These are phyloP conservation scores for Ligdia adustata DNA, from an alignment of 2,888 invertebrate species.

Conservation along the genomic window DNA sequence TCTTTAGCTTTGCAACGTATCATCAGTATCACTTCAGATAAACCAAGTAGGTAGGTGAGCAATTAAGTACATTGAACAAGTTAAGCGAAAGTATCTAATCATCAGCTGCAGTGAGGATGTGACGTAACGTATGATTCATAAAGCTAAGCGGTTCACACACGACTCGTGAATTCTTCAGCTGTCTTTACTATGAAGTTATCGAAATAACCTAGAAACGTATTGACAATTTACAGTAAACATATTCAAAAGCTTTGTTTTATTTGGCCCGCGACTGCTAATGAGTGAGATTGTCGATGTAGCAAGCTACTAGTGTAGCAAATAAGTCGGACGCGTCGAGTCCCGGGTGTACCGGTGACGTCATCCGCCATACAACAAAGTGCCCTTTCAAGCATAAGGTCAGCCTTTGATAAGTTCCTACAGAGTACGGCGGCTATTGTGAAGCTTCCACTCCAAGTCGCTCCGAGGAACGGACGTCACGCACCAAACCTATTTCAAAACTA, in stretches of 20 bases:
- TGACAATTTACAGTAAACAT: conserved; percentile 10
- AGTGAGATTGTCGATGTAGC: background rate
- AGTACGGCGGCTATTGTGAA: conserved; percentile 25
- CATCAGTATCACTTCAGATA: too few species aligned
- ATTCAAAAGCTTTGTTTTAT: conserved; percentile 6
- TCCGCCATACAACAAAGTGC: conserved; percentile 32
- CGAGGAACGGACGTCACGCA: conserved; percentile 12
- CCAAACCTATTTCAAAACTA: conserved; percentile 2
- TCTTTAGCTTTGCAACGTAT: too few species aligned
- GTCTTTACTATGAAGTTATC: background rate
- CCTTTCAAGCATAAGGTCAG: conserved; percentile 34
- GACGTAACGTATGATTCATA: conserved; percentile 5
- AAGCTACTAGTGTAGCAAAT: background rate
- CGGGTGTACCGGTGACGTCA: conserved; percentile 31
- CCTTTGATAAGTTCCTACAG: conserved; percentile 34
- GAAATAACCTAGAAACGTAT: conserved; percentile 8
- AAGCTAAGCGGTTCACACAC: too few species aligned
- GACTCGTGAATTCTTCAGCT: conserved; percentile 2
- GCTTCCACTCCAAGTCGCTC: conserved; percentile 26
- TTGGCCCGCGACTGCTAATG: conserved; percentile 4
- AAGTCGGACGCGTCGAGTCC: conserved; percentile 4
- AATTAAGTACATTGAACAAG: too few species aligned
- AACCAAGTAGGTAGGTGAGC: background rate
- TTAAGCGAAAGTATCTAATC: too few species aligned
- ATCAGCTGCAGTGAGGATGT: conserved; percentile 11